Percentiles rank a stretch among this genome's conserved stretches.
Conservation (phyloP, 2,113 vertebrate genomes). For the Bujurquina vittata region DNA sequence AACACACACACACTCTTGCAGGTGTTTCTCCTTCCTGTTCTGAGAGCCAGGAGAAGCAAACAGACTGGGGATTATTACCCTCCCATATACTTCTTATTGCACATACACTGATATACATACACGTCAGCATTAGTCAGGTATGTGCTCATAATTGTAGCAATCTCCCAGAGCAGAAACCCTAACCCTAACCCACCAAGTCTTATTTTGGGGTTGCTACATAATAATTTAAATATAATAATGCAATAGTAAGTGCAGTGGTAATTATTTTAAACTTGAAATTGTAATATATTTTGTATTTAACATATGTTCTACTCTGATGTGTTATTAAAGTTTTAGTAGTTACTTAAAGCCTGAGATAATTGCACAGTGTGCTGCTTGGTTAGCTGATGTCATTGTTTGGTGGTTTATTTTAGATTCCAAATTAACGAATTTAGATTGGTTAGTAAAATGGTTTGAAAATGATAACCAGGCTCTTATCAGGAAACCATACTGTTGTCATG, state of each 20-base stretch:
- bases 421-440: neutral
- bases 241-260: neutral
- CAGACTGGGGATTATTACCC: slow-evolving; percentile 65
- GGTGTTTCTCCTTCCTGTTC: slow-evolving; percentile 74
- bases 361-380: neutral
- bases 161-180: too few species aligned
- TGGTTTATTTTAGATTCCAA: neutral
- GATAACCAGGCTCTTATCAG: neutral
- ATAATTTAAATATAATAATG: neutral
- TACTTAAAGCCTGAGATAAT: neutral
- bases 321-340: neutral
- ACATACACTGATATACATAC: slow-evolving; percentile 10
- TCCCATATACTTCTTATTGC: slow-evolving; percentile 44
- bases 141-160: neutral
- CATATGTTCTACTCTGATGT: neutral
- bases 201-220: neutral
- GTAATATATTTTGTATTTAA: neutral
- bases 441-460: neutral
- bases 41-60: slow-evolving; percentile 64
- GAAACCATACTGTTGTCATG: neutral
- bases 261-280: neutral
- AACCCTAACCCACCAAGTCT: too few species aligned
- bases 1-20: slow-evolving; percentile 53
- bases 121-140: neutral
- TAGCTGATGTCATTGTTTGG: neutral